phyloP scores from a whole-genome alignment of 1,140 invertebrate species.

The Bemisia tabaci region DNA sequence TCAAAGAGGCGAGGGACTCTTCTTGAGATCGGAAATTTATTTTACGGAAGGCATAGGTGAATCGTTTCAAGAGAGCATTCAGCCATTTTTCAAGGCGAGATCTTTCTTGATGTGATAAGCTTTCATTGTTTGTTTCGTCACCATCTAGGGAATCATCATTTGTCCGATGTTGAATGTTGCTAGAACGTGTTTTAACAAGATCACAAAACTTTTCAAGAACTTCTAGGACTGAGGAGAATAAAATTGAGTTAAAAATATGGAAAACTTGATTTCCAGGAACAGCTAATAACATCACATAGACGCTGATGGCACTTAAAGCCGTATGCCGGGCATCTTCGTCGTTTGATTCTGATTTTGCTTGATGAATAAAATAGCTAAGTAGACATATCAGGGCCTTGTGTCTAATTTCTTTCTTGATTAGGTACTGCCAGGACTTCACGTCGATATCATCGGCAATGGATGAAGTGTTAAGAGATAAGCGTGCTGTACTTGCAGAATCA shows the following conservation, averaged over 20 bases:
- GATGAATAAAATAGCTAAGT: neutral
- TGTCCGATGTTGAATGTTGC: neutral
- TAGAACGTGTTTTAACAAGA: slow-evolving; percentile 16
- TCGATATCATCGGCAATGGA: neutral
- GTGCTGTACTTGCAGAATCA: neutral
- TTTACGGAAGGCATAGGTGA: neutral
- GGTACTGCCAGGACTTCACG: neutral
- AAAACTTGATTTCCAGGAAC: slow-evolving; percentile 40
- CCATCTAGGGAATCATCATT: neutral
- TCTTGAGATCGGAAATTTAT: neutral
- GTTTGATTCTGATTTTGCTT: neutral
- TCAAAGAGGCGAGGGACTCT: neutral
- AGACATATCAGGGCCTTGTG: neutral
- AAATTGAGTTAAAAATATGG: slow-evolving; percentile 38
- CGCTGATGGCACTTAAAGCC: slow-evolving; percentile 25
- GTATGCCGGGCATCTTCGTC: neutral
- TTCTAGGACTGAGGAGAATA: slow-evolving; percentile 36
- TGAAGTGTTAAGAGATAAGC: neutral
- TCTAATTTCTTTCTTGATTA: neutral
- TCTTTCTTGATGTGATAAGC: neutral
- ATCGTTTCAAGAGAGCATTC: neutral
- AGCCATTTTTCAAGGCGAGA: neutral
- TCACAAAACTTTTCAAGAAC: slow-evolving; percentile 30
- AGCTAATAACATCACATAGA: slow-evolving; percentile 34
- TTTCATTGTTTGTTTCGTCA: neutral